Percentiles rank a stretch among this genome's conserved stretches.
These are phyloP conservation scores for Hipposideros armiger DNA, from an alignment of 2,113 vertebrate genomes.

Conservation along the genomic window DNA sequence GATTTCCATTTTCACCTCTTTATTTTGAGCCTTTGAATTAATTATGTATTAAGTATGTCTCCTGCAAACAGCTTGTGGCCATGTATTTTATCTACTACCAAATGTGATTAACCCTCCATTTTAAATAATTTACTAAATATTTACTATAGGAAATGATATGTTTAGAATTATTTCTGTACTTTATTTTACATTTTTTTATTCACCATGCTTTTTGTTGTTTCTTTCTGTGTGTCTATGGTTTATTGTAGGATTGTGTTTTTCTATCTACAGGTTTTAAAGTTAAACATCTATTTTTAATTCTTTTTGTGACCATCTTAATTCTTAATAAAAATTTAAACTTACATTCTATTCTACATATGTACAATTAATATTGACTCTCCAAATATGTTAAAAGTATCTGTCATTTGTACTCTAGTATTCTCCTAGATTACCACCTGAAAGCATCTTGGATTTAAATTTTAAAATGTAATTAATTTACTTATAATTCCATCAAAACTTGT, in stretches of 20 bases:
- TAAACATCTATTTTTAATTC: background rate
- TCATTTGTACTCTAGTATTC: background rate
- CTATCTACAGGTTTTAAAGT: background rate
- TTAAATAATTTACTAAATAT: background rate
- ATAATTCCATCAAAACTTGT: background rate
- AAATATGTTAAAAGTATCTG: background rate
- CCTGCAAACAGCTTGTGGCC: background rate
- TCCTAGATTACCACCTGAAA: background rate
- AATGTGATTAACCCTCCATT: background rate
- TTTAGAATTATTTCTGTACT: background rate
- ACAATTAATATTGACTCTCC: background rate
- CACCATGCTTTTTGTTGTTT: background rate
- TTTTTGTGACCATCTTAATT: background rate
- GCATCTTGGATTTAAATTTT: slow-evolving; percentile 5
- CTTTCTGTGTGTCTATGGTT: background rate
- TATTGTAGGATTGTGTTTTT: background rate
- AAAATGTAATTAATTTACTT: background rate
- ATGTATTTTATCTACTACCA: background rate
- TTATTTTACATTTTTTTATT: background rate
- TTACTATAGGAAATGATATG: background rate
- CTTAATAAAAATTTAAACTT: background rate
- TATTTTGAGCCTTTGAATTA: background rate
- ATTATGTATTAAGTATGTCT: background rate
- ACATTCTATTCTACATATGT: background rate
- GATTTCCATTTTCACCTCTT: background rate